Percentiles rank a stretch among this genome's conserved stretches.
Conservation (phyloP, 2,797 vertebrate species). For the Muscicapa striata region DNA sequence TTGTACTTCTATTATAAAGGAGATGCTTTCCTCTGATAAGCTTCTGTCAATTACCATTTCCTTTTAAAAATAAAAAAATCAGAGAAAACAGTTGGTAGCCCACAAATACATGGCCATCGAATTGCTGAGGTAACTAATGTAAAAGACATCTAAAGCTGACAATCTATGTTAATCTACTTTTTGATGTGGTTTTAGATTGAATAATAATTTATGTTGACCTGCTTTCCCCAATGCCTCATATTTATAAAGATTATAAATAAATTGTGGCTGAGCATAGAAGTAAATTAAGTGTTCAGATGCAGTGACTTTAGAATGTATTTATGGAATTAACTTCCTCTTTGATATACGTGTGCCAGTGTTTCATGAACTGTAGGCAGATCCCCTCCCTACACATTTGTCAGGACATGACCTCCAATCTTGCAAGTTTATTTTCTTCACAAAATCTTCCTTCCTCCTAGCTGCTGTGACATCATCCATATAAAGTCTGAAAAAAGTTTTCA, state of each 20-base stretch:
- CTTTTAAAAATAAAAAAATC: not conserved
- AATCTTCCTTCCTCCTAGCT: not conserved
- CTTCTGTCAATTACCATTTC: not conserved
- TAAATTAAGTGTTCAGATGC: constrained; percentile 29
- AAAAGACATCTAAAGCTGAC: not conserved
- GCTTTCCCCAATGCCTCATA: not conserved
- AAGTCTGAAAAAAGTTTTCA: not conserved
- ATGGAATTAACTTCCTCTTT: constrained; percentile 26
- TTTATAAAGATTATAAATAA: constrained; percentile 46
- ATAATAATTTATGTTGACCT: constrained; percentile 13
- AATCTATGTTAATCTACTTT: not conserved
- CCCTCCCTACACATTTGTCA: not conserved
- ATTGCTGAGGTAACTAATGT: not conserved
- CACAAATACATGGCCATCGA: not conserved
- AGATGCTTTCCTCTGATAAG: not conserved
- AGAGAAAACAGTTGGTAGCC: not conserved
- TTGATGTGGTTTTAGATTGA: not conserved
- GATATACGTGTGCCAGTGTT: not conserved
- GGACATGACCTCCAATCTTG: not conserved
- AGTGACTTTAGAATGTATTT: constrained; percentile 17
- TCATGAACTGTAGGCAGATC: not conserved
- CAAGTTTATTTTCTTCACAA: not conserved
- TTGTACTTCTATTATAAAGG: not conserved
- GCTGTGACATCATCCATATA: not conserved
- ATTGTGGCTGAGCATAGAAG: not conserved